These are phyloP conservation scores for Troglohyphantes excavatus DNA, from an alignment of 2,888 invertebrate genomes.

Conservation along the genomic window DNA sequence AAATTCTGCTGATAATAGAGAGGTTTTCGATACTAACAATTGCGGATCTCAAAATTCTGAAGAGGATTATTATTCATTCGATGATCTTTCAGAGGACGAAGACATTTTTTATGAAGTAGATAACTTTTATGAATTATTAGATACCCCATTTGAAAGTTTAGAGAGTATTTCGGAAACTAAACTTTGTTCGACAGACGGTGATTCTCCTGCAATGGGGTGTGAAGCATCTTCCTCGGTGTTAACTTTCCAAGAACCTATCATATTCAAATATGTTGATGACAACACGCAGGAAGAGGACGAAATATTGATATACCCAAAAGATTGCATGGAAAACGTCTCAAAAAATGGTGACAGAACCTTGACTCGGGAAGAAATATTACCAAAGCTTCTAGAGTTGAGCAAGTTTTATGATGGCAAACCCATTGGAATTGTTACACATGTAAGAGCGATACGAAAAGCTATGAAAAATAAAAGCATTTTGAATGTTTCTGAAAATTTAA, in stretches of 20 bases:
- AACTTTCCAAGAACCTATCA: not conserved
- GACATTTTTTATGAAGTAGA: not conserved
- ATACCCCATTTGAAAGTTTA: not conserved
- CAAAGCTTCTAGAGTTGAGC: conserved; percentile 4
- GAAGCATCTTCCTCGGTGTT: not conserved
- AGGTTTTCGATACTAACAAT: not conserved
- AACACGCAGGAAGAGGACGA: conserved; percentile 4
- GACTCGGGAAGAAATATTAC: not conserved
- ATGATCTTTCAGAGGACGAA: not conserved
- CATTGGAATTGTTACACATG: conserved; percentile 19
- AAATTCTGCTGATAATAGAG: not conserved
- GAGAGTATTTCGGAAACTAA: not conserved
- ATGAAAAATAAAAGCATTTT: not conserved
- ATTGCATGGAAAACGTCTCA: not conserved
- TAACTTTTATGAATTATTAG: not conserved
- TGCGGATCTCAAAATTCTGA: not conserved
- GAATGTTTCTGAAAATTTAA: too few relatives aligned
- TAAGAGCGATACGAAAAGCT: not conserved
- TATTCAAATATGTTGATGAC: conserved; percentile 34
- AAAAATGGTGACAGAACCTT: not conserved
- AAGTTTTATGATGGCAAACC: conserved; percentile 37
- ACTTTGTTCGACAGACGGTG: not conserved
- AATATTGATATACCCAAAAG: conserved; percentile 27
- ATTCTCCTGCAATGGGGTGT: not conserved
- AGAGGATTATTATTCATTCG: not conserved